Evolutionary conservation across 2,888 invertebrate genomes (phyloP).

Genomic region (Galeruca laticollis): DNA sequence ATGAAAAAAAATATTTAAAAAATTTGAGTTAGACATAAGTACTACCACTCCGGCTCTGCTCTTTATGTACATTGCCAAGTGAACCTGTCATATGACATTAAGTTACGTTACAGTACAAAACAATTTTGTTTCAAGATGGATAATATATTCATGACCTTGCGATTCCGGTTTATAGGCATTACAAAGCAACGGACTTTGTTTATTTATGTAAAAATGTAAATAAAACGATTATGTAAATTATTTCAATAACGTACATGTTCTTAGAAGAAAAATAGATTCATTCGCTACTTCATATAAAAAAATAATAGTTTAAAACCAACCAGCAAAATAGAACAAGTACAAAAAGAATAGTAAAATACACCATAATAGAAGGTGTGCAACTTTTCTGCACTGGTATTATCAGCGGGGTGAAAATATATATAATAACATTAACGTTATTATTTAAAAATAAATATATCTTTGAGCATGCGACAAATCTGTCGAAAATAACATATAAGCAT

Average conservation of each 20-base stretch:
- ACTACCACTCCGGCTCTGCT: no score
- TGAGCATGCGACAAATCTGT: not conserved
- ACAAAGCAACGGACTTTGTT: not conserved
- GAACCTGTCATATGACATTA: no score
- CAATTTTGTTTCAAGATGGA: not conserved
- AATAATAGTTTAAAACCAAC: not conserved
- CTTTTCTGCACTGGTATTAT: not conserved
- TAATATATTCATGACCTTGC: not conserved
- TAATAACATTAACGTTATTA: not conserved
- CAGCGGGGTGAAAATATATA: not conserved
- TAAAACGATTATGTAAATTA: not conserved
- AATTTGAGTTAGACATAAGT: no score
- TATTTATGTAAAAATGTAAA: not conserved
- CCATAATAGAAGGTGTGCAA: not conserved
- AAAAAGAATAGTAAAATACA: not conserved
- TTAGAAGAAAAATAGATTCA: slow-evolving; percentile 1
- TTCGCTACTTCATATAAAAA: slow-evolving; percentile 4
- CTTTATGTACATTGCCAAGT: no score
- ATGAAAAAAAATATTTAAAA: no score
- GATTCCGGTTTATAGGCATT: no score
- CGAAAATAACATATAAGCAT: not conserved
- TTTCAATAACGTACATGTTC: not conserved
- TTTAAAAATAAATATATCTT: not conserved
- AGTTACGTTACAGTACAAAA: not conserved
- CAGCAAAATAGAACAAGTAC: not conserved